These are phyloP conservation scores for Smithornis capensis DNA, from an alignment of 2,113 vertebrate species.

Conservation along the genomic window DNA sequence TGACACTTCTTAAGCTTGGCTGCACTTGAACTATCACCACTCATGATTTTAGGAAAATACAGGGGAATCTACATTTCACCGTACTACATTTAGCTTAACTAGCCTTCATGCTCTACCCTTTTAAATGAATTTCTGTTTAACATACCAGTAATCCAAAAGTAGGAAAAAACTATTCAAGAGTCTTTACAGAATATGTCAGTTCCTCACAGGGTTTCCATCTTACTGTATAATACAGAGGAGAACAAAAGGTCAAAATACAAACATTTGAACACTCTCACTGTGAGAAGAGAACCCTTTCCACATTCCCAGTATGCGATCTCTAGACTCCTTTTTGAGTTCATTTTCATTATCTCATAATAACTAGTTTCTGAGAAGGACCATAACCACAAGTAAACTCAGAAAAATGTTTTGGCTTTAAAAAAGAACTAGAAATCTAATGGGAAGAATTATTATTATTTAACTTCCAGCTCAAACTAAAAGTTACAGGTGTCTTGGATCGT, in stretches of 20 bases:
- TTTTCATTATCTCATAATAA: not conserved
- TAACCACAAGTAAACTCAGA: not conserved
- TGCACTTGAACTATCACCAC: not conserved
- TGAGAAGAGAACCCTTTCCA: not conserved
- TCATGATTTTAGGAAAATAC: not conserved
- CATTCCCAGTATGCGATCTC: not conserved
- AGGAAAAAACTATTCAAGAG: not conserved
- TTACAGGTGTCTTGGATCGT: not conserved
- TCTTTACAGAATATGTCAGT: not conserved
- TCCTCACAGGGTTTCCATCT: not conserved
- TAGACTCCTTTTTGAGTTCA: not conserved
- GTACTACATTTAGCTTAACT: not conserved
- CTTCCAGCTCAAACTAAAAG: not conserved
- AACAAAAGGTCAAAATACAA: not conserved
- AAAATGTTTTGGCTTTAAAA: constrained; percentile 7
- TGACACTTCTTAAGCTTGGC: not conserved
- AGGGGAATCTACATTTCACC: not conserved
- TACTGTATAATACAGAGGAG: not conserved
- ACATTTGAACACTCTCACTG: not conserved
- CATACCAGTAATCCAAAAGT: not conserved
- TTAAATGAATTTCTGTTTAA: not conserved
- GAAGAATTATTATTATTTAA: not conserved
- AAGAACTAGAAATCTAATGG: not conserved
- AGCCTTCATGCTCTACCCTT: not conserved
- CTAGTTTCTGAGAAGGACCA: not conserved